Evolutionary conservation across 2,797 vertebrate genomes (phyloP).

Genomic region (Lophius americanus): DNA sequence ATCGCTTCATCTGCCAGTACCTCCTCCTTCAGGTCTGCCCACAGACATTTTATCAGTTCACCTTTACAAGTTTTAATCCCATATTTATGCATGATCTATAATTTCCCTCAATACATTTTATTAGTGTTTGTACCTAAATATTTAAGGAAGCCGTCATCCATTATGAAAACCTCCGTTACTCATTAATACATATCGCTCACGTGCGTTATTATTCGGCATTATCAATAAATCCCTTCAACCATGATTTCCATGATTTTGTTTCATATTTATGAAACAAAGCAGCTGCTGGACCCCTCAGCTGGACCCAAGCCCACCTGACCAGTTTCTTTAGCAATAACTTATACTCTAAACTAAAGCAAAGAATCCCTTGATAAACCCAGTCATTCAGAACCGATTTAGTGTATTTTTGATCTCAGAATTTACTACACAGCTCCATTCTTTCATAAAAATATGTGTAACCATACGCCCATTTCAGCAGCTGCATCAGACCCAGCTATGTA

Average conservation of each 20-base stretch:
- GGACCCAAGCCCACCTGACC: background rate
- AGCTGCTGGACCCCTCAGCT: no score
- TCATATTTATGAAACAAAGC: no score
- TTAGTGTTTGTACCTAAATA: no score
- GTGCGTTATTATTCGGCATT: no score
- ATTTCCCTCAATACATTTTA: no score
- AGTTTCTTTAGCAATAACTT: background rate
- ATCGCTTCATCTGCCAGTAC: conserved; percentile 35
- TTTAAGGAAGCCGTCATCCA: no score
- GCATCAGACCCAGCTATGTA: background rate
- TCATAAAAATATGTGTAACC: conserved; percentile 1
- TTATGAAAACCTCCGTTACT: background rate
- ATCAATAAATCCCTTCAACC: no score
- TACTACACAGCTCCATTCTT: background rate
- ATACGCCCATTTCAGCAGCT: background rate
- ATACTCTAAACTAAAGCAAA: background rate
- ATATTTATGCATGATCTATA: background rate
- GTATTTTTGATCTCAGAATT: no score
- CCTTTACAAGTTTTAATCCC: background rate
- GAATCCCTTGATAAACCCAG: background rate
- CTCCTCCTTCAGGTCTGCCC: conserved; percentile 20
- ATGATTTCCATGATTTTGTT: no score
- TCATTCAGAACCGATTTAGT: no score
- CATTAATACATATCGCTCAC: no score
- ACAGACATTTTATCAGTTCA: conserved; percentile 12